Evolutionary conservation across 2,888 invertebrate genomes (phyloP).

Genomic region (Spodoptera exigua): DNA sequence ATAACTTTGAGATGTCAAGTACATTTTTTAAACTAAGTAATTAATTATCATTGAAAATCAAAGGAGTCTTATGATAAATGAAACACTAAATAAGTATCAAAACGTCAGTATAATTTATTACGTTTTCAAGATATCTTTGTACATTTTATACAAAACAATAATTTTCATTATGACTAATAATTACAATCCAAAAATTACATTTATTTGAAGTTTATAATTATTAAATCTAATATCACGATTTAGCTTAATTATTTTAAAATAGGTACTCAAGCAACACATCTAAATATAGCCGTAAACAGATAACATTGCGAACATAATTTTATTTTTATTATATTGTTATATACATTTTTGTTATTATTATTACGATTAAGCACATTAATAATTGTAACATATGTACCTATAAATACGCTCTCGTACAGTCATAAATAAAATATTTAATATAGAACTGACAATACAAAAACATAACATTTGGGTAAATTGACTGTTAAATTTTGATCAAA

Average conservation of each 20-base stretch:
- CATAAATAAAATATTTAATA: constrained; percentile 34
- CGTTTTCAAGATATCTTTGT: constrained; percentile 87
- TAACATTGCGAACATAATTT: constrained; percentile 80
- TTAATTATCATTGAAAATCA: constrained; percentile 40
- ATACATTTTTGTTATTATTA: constrained; percentile 60
- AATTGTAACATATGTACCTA: constrained; percentile 58
- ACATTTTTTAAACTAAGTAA: constrained; percentile 30
- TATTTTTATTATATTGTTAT: constrained; percentile 60
- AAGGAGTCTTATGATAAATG: constrained; percentile 63
- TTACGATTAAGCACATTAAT: constrained; percentile 66
- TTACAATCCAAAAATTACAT: constrained; percentile 89
- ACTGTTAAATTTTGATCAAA: constrained; percentile 20
- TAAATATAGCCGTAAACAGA: constrained; percentile 74
- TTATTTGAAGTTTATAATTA: constrained; percentile 87
- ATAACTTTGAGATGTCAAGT: too few species aligned
- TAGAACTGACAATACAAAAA: constrained; percentile 39
- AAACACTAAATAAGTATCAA: constrained; percentile 85
- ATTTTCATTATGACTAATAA: constrained; percentile 87
- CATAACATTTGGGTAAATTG: constrained; percentile 28
- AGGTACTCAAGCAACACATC: constrained; percentile 83
- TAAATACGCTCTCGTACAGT: constrained; percentile 51
- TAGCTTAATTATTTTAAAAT: constrained; percentile 86
- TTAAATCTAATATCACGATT: constrained; percentile 89
- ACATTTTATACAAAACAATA: constrained; percentile 89
- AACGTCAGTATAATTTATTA: constrained; percentile 89